These are phyloP conservation scores for Asteroscopus sphinx DNA, from an alignment of 2,888 invertebrate genomes.

Conservation along the genomic window DNA sequence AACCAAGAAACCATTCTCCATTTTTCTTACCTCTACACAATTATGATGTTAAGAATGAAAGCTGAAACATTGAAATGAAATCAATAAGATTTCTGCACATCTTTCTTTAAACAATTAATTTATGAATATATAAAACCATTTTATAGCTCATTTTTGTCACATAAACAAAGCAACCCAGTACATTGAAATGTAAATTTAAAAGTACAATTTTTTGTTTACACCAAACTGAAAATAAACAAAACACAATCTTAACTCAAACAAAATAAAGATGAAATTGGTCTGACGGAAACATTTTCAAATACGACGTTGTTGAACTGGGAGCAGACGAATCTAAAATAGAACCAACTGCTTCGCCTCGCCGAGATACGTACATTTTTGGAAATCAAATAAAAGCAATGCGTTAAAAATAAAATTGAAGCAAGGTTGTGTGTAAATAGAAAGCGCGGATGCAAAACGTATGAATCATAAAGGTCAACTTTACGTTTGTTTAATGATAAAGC, in stretches of 20 bases:
- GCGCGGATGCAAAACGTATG: constrained; percentile 61
- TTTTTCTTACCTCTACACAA: not conserved
- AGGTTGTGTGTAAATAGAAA: constrained; percentile 79
- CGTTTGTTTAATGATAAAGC: constrained; percentile 59
- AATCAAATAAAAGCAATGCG: constrained; percentile 83
- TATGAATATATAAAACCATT: constrained; percentile 57
- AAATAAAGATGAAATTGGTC: constrained; percentile 74
- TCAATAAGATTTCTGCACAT: constrained; percentile 21
- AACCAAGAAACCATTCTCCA: not conserved
- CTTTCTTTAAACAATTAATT: constrained; percentile 42
- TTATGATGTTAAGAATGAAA: not conserved
- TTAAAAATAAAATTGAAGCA: constrained; percentile 80
- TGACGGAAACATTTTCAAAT: constrained; percentile 66
- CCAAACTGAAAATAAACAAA: constrained; percentile 55
- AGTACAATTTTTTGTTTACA: constrained; percentile 60
- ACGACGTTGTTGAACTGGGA: constrained; percentile 77
- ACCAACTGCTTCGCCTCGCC: constrained; percentile 76
- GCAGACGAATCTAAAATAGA: constrained; percentile 81
- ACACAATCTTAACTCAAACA: constrained; percentile 55
- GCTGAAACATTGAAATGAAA: constrained; percentile 1
- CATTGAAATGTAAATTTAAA: constrained; percentile 59
- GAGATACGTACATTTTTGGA: constrained; percentile 88
- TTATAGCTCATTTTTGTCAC: constrained; percentile 62
- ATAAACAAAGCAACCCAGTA: constrained; percentile 60
- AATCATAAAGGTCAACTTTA: constrained; percentile 70